These are phyloP conservation scores for Pachyrhynchus sulphureomaculatus DNA, from an alignment of 1,140 invertebrate genomes.

Conservation along the genomic window DNA sequence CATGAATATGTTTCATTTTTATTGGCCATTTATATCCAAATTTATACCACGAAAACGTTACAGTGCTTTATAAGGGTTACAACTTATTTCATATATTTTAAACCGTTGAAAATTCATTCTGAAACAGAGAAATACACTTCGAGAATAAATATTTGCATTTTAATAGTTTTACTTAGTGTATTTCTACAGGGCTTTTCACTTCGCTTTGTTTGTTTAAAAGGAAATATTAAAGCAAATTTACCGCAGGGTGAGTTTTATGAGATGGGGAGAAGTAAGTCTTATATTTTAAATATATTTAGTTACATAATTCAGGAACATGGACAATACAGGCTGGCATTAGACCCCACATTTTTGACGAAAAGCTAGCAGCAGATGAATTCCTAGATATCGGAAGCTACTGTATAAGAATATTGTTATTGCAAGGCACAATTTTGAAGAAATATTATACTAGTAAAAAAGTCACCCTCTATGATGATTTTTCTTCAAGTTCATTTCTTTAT, in stretches of 20 bases:
- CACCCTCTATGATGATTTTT: no score
- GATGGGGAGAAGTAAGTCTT: conserved; percentile 13
- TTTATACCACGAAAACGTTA: conserved; percentile 25
- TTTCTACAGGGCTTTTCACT: conserved; percentile 33
- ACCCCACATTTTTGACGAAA: no score
- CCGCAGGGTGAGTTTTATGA: conserved; percentile 19
- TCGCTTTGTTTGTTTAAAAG: conserved; percentile 39
- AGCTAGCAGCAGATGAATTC: no score
- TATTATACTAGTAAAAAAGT: no score
- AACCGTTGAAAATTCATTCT: conserved; percentile 1
- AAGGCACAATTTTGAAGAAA: no score
- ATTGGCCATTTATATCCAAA: conserved; percentile 50
- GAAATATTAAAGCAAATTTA: conserved; percentile 27
- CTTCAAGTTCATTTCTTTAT: no score
- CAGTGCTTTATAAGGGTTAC: conserved; percentile 6
- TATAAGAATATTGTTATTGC: no score
- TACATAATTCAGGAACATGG: no score
- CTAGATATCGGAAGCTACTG: no score
- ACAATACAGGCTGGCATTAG: no score
- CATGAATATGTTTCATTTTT: conserved; percentile 54
- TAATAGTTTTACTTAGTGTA: conserved; percentile 44
- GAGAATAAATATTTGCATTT: conserved; percentile 48
- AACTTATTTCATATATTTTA: background rate
- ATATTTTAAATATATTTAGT: conserved; percentile 2
- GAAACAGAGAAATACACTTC: conserved; percentile 13